Conservation (phyloP, 2,797 vertebrate genomes). For the Podargus strigoides region DNA sequence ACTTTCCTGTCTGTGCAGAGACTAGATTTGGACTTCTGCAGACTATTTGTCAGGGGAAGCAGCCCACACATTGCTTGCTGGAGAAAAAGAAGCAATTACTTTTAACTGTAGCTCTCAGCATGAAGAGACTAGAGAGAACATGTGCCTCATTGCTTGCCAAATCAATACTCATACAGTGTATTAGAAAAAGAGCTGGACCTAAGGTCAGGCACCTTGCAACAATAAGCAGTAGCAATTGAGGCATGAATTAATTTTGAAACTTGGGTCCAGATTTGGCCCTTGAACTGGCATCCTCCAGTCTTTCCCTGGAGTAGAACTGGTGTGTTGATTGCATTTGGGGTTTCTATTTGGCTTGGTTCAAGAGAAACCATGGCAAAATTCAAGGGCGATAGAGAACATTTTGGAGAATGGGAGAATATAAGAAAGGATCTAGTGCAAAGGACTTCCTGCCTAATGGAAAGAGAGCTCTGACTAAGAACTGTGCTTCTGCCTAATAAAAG, state of each 20-base stretch:
- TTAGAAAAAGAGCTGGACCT: background rate
- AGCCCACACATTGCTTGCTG: constrained; percentile 5
- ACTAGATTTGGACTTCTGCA: background rate
- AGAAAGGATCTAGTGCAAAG: background rate
- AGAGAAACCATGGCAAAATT: background rate
- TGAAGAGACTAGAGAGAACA: background rate
- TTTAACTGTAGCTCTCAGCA: constrained; percentile 10
- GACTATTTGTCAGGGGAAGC: background rate
- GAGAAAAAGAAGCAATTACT: constrained; percentile 31
- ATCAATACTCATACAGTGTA: constrained; percentile 1
- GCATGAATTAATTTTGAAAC: background rate
- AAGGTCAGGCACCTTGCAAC: background rate
- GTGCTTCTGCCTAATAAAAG: background rate
- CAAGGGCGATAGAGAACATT: background rate
- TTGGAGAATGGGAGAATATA: background rate
- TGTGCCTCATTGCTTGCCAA: background rate
- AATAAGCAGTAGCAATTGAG: background rate
- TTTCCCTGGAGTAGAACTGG: background rate
- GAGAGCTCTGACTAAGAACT: background rate
- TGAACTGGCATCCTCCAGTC: background rate
- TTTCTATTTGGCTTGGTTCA: background rate
- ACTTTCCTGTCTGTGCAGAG: background rate
- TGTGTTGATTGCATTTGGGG: background rate
- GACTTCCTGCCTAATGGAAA: background rate
- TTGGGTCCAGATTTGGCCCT: background rate